phyloP scores from a whole-genome alignment of 2,888 invertebrate genomes.

The Andricus quercusramuli region DNA sequence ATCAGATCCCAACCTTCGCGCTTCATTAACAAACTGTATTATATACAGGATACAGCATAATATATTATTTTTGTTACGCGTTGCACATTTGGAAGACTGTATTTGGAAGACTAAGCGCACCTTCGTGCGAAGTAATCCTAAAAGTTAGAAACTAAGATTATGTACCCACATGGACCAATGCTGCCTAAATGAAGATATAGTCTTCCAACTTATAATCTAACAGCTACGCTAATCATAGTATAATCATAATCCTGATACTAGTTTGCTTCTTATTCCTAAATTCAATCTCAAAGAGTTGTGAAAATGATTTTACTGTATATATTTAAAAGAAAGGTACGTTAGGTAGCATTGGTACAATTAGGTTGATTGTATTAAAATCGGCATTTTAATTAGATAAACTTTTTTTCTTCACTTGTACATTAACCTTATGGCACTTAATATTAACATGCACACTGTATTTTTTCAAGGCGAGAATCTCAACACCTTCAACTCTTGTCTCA shows the following conservation, averaged over 20 bases:
- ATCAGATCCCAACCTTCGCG: conserved; percentile 52
- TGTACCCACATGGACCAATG: conserved; percentile 17
- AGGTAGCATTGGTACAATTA: conserved; percentile 36
- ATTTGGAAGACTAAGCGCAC: conserved; percentile 62
- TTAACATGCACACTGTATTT: conserved; percentile 27
- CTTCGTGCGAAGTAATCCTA: conserved; percentile 14
- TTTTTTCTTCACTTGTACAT: neutral
- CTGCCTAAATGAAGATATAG: conserved; percentile 27
- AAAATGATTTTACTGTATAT: conserved; percentile 30
- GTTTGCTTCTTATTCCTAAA: conserved; percentile 6
- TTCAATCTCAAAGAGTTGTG: conserved; percentile 7
- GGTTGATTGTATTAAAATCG: neutral
- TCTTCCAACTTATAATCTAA: conserved; percentile 27
- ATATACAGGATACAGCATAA: conserved; percentile 42
- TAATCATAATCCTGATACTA: neutral
- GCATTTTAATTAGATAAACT: neutral
- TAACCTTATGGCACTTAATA: conserved; percentile 27
- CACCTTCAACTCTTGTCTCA: conserved; percentile 7
- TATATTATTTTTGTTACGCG: conserved; percentile 35
- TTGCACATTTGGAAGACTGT: conserved; percentile 61
- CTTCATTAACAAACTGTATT: conserved; percentile 39
- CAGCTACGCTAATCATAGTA: neutral
- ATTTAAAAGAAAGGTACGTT: neutral
- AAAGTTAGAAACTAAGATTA: conserved; percentile 24
- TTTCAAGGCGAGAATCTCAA: conserved; percentile 20